These are phyloP conservation scores for Lycodopsis pacificus DNA, from an alignment of 2,797 vertebrate genomes.

Conservation along the genomic window DNA sequence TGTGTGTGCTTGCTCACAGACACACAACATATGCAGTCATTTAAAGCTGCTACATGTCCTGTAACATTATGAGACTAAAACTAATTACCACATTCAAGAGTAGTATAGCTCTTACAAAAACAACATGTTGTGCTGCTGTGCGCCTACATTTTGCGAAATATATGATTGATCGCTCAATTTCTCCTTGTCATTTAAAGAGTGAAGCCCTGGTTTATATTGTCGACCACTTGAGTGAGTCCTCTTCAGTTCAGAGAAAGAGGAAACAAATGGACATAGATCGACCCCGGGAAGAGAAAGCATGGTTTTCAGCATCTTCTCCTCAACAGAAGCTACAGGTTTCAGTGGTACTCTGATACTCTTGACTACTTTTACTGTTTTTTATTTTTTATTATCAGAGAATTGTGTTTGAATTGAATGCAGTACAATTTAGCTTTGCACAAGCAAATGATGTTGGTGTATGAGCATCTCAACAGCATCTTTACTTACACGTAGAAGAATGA, in stretches of 20 bases:
- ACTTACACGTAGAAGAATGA: not conserved
- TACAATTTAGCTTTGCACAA: not conserved
- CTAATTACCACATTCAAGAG: not conserved
- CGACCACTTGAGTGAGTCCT: not conserved
- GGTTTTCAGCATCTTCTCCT: not conserved
- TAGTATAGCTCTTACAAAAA: not conserved
- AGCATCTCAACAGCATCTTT: not conserved
- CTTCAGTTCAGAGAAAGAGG: not conserved
- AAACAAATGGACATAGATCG: not conserved
- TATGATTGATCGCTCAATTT: not conserved
- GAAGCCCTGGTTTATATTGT: not conserved
- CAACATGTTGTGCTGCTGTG: not conserved
- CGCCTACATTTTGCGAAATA: not conserved
- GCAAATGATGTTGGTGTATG: not conserved
- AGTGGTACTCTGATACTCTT: not conserved
- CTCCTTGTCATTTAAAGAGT: slow-evolving; percentile 4
- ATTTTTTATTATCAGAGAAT: not conserved
- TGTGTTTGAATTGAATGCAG: not conserved
- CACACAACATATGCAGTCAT: slow-evolving; percentile 45
- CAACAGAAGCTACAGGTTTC: not conserved
- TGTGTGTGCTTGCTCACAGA: slow-evolving; percentile 15
- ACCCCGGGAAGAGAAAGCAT: not conserved
- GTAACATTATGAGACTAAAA: slow-evolving; percentile 5
- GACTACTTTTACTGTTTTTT: not conserved
- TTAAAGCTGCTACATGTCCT: slow-evolving; percentile 41